phyloP scores from a whole-genome alignment of 92 coral and sea anemone species.

The Zoanthus gigantus region DNA sequence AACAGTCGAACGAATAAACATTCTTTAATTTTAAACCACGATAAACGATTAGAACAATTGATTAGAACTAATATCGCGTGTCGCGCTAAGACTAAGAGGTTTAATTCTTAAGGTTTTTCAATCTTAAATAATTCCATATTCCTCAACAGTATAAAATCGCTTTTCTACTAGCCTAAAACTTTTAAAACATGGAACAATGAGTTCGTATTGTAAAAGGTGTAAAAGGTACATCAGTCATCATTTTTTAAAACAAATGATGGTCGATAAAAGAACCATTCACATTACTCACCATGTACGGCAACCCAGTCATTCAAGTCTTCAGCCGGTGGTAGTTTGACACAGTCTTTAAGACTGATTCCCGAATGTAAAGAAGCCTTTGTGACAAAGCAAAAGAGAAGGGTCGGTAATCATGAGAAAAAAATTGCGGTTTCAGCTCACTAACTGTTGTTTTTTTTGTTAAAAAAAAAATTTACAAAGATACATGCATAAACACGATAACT shows the following conservation, averaged over 20 bases:
- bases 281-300: constrained; percentile 88
- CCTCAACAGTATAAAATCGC: not conserved
- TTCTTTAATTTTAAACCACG: not conserved
- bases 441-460: not conserved
- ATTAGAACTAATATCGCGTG: not conserved
- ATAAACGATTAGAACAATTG: not conserved
- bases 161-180: not conserved
- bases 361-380: constrained; percentile 92
- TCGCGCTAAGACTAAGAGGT: not conserved
- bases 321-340: constrained; percentile 92
- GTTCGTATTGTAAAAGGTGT: not conserved
- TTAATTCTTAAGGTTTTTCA: not conserved
- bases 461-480: not conserved
- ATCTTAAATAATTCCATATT: too few relatives aligned
- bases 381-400: constrained; percentile 4
- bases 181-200: not conserved
- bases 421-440: constrained; percentile 2
- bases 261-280: not conserved
- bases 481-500: not conserved
- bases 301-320: constrained; percentile 97
- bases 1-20: not conserved
- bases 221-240: not conserved
- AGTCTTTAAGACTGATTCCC: constrained; percentile 85
- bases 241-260: not conserved
- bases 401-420: not conserved